These are phyloP conservation scores for Limnephilus auricula DNA, from an alignment of 2,888 invertebrate genomes.

Conservation along the genomic window DNA sequence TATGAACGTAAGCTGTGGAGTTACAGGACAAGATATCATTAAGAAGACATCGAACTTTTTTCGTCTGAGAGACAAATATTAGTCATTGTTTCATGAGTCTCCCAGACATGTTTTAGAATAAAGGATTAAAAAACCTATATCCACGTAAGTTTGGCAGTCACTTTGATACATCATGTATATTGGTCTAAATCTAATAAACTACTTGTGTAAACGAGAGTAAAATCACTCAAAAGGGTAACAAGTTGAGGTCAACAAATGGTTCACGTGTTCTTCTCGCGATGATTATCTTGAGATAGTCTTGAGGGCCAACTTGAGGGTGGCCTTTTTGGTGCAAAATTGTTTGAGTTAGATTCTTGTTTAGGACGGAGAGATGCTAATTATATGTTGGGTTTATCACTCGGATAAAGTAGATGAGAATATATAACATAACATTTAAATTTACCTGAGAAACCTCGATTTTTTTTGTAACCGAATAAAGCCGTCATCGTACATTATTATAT, in stretches of 20 bases:
- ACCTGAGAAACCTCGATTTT: background rate
- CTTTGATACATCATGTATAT: background rate
- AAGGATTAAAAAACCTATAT: background rate
- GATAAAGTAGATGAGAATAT: background rate
- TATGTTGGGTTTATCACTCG: background rate
- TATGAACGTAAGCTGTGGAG: too few relatives aligned
- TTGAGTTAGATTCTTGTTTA: background rate
- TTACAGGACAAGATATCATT: too few relatives aligned
- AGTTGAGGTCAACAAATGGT: conserved; percentile 56
- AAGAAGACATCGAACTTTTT: too few relatives aligned
- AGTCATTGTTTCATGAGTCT: too few relatives aligned
- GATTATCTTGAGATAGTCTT: conserved; percentile 50
- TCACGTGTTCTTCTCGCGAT: conserved; percentile 49
- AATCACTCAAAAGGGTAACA: conserved; percentile 40
- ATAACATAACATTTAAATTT: background rate
- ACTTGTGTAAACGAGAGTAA: background rate
- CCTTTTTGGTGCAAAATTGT: background rate
- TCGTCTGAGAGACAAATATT: too few relatives aligned
- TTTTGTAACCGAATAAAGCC: background rate
- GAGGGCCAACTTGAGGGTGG: background rate
- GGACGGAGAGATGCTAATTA: background rate
- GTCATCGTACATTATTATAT: background rate
- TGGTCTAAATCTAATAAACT: too few relatives aligned
- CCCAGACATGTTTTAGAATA: too few relatives aligned
- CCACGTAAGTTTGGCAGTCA: background rate